phyloP scores from a whole-genome alignment of 1,140 invertebrate species.

The Drosophila saltans region DNA sequence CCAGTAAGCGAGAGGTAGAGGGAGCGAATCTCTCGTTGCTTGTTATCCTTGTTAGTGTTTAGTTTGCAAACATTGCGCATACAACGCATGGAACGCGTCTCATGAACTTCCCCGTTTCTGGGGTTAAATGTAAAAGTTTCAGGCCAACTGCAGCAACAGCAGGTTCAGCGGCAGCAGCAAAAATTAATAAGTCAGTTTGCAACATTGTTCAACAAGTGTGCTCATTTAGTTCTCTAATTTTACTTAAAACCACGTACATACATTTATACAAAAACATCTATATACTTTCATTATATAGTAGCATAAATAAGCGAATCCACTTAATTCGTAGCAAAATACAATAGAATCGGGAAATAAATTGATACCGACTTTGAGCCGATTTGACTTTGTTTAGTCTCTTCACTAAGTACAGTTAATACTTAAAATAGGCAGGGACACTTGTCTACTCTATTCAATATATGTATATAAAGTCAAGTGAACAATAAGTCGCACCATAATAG shows the following conservation, averaged over 20 bases:
- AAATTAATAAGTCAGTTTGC: slow-evolving; percentile 5
- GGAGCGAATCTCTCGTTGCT: slow-evolving; percentile 26
- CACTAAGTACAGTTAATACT: too few relatives aligned
- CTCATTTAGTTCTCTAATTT: background rate
- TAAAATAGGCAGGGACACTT: too few relatives aligned
- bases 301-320: too few relatives aligned
- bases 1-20: background rate
- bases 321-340: too few relatives aligned
- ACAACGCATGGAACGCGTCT: slow-evolving; percentile 35
- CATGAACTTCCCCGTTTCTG: slow-evolving; percentile 1
- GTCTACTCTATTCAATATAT: too few relatives aligned
- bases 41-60: slow-evolving; percentile 46
- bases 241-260: background rate
- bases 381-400: too few relatives aligned
- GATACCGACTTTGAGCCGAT: too few relatives aligned
- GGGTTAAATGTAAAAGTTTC: slow-evolving; percentile 14
- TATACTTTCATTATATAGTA: background rate
- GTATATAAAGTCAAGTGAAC: too few relatives aligned
- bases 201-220: background rate
- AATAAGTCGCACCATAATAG: too few relatives aligned
- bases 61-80: slow-evolving; percentile 47
- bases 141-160: slow-evolving; percentile 7
- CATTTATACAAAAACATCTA: background rate
- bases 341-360: too few relatives aligned
- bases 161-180: background rate